Conservation (phyloP, 2,888 invertebrate genomes). For the Leptinotarsa tumamoca region DNA sequence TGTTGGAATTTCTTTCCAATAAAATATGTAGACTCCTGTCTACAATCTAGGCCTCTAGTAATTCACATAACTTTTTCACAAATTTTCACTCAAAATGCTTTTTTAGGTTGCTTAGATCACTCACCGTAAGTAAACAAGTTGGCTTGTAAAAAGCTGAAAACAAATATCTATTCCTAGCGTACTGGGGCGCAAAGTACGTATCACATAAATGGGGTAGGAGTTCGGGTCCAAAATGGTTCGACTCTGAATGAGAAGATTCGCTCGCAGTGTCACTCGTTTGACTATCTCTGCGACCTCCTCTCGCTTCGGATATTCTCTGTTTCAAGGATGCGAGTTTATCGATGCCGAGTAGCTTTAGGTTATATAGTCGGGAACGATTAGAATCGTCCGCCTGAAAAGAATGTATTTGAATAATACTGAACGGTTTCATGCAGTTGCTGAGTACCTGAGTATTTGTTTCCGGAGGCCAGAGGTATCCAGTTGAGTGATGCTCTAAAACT, state of each 20-base stretch:
- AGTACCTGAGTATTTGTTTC: slow-evolving; percentile 58
- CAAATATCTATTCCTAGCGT: slow-evolving; percentile 70
- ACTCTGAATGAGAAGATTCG: slow-evolving; percentile 59
- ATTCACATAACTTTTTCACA: no score
- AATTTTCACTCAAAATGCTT: no score
- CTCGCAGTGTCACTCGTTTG: slow-evolving; percentile 62
- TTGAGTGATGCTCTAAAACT: slow-evolving; percentile 81
- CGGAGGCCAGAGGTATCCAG: slow-evolving; percentile 78
- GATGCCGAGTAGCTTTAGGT: slow-evolving; percentile 76
- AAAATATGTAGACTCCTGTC: no score
- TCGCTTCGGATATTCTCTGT: slow-evolving; percentile 72
- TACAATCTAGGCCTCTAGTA: no score
- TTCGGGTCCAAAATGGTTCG: slow-evolving; percentile 60
- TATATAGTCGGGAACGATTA: slow-evolving; percentile 71
- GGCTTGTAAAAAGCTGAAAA: slow-evolving; percentile 72
- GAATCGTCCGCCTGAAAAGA: slow-evolving; percentile 56
- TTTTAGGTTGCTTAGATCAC: slow-evolving; percentile 37
- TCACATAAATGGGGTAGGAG: slow-evolving; percentile 67
- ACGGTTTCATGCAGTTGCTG: background rate
- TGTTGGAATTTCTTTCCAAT: no score
- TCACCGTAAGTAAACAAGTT: slow-evolving; percentile 70
- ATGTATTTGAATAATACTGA: background rate
- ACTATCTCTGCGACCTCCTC: slow-evolving; percentile 60
- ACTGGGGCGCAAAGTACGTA: slow-evolving; percentile 71
- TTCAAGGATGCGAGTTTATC: slow-evolving; percentile 76